phyloP scores from a whole-genome alignment of 2,113 vertebrate species.

The Onychostruthus taczanowskii region DNA sequence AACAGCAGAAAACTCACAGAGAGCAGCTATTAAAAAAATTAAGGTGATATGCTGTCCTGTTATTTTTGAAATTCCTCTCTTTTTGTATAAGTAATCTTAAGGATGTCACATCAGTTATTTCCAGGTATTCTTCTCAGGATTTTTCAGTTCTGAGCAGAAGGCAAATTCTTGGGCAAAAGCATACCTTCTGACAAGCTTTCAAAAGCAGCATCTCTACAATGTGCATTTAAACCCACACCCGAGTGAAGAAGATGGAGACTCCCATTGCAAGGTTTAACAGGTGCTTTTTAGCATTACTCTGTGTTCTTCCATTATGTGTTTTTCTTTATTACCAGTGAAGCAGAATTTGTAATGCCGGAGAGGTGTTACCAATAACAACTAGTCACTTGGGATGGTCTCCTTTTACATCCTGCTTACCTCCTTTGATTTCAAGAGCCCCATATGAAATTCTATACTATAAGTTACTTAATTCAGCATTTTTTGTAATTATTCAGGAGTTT shows the following conservation, averaged over 20 bases:
- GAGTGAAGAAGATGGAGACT: neutral
- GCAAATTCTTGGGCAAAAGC: neutral
- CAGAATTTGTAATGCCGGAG: neutral
- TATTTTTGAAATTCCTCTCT: neutral
- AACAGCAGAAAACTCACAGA: neutral
- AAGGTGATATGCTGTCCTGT: neutral
- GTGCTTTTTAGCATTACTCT: neutral
- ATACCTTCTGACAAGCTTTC: neutral
- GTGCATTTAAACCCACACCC: neutral
- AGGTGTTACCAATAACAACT: neutral
- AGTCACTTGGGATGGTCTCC: neutral
- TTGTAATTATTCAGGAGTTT: neutral
- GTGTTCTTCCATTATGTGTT: neutral
- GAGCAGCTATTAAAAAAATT: neutral
- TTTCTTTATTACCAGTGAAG: neutral
- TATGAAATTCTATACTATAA: neutral
- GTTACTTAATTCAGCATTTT: neutral
- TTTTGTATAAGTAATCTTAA: neutral
- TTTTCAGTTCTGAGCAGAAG: neutral
- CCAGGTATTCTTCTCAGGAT: neutral
- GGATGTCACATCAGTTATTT: accelerated
- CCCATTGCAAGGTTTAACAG: neutral
- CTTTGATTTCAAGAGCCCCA: neutral
- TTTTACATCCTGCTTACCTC: neutral
- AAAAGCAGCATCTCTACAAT: neutral